Percentiles rank a stretch among this genome's conserved stretches.
Conservation (phyloP, 2,113 vertebrate species). For the Thinocorus orbignyianus region DNA sequence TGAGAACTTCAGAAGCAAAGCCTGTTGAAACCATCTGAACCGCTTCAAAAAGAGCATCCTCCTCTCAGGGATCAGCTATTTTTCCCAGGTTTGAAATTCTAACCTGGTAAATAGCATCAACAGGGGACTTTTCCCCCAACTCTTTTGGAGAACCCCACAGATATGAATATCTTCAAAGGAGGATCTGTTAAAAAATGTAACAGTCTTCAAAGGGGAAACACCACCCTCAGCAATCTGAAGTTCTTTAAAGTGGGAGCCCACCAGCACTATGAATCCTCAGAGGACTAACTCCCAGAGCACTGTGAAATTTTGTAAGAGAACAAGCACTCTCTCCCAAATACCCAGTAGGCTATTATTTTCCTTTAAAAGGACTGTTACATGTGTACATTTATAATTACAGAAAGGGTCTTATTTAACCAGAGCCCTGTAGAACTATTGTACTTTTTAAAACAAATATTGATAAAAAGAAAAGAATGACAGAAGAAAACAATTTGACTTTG, state of each 20-base stretch:
- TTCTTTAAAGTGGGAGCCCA: constrained; percentile 78
- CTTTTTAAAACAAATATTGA: constrained; percentile 59
- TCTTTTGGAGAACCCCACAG: constrained; percentile 73
- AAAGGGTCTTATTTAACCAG: constrained; percentile 63
- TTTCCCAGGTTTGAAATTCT: constrained; percentile 70
- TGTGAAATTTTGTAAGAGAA: constrained; percentile 68
- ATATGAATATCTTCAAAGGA: constrained; percentile 78
- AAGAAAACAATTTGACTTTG: constrained; percentile 26
- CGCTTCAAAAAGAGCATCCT: constrained; percentile 76
- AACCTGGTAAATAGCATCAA: constrained; percentile 76
- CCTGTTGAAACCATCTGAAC: constrained; percentile 70
- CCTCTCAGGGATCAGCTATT: constrained; percentile 67
- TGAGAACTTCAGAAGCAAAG: constrained; percentile 72
- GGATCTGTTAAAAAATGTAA: constrained; percentile 76
- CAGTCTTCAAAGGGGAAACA: constrained; percentile 79
- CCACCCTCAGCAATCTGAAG: constrained; percentile 77
- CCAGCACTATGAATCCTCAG: constrained; percentile 67
- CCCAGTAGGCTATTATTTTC: constrained; percentile 58
- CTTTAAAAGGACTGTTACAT: constrained; percentile 68
- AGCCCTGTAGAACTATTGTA: constrained; percentile 42
- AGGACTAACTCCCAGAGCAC: constrained; percentile 69
- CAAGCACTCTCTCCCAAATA: constrained; percentile 55
- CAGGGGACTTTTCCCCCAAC: constrained; percentile 59
- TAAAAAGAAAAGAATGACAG: constrained; percentile 40
- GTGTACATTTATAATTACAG: constrained; percentile 65